These are phyloP conservation scores for Cenopis cana DNA, from an alignment of 2,888 invertebrate genomes.

Conservation along the genomic window DNA sequence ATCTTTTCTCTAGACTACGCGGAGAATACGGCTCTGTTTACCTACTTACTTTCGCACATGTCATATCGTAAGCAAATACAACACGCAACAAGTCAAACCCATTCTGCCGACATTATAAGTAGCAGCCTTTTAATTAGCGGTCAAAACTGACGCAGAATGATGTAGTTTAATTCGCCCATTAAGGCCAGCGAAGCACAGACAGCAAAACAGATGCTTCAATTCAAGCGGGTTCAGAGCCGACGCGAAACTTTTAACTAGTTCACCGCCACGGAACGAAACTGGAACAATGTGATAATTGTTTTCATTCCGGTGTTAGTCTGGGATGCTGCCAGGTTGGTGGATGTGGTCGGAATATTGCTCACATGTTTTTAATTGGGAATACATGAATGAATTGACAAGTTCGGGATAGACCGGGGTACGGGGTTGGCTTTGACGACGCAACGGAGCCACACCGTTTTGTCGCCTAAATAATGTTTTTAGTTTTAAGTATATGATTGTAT, in stretches of 20 bases:
- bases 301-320: slow-evolving; percentile 43
- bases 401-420: too few species aligned
- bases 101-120: slow-evolving; percentile 20
- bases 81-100: slow-evolving; percentile 37
- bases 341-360: slow-evolving; percentile 25
- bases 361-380: slow-evolving; percentile 31
- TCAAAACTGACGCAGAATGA: slow-evolving; percentile 21
- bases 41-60: background rate
- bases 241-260: slow-evolving; percentile 42
- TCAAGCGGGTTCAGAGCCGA: slow-evolving; percentile 30
- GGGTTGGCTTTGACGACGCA: too few species aligned
- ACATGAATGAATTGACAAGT: slow-evolving; percentile 9
- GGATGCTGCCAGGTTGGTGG: slow-evolving; percentile 38
- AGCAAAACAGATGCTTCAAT: slow-evolving; percentile 38
- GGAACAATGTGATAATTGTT: slow-evolving; percentile 45
- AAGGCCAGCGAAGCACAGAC: slow-evolving; percentile 20
- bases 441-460: too few species aligned
- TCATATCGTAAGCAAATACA: background rate
- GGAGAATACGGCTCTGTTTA: too few species aligned
- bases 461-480: too few species aligned
- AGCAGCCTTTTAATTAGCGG: slow-evolving; percentile 38
- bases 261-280: slow-evolving; percentile 40
- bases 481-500: too few species aligned
- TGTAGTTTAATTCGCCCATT: slow-evolving; percentile 38
- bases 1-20: too few species aligned